phyloP scores from a whole-genome alignment of 2,113 vertebrate species.

The Xiphophorus couchianus region DNA sequence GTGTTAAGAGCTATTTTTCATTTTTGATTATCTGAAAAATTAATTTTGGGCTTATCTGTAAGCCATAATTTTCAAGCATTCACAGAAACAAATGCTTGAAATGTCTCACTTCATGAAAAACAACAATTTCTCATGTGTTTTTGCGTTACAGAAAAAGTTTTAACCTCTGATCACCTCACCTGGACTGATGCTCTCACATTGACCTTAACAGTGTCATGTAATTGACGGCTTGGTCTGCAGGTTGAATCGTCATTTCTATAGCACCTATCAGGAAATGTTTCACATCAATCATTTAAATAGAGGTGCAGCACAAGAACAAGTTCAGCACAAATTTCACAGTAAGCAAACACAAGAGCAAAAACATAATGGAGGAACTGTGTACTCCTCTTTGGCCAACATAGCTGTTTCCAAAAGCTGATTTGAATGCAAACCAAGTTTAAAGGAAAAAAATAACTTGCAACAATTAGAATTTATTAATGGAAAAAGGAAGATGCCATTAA shows the following conservation, averaged over 20 bases:
- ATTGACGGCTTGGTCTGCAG: not conserved
- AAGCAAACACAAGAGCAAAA: not conserved
- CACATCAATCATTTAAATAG: not conserved
- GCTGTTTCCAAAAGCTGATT: too few relatives aligned
- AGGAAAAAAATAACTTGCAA: too few relatives aligned
- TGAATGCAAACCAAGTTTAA: too few relatives aligned
- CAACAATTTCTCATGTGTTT: too few relatives aligned
- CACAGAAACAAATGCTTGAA: too few relatives aligned
- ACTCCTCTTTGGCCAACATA: not conserved
- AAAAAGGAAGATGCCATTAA: not conserved
- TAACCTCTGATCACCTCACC: conserved; percentile 45
- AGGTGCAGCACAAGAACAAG: not conserved
- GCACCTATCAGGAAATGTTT: conserved; percentile 54
- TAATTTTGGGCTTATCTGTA: too few relatives aligned
- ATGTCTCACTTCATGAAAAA: too few relatives aligned
- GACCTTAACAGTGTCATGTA: too few relatives aligned
- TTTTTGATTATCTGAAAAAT: too few relatives aligned
- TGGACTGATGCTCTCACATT: conserved; percentile 1
- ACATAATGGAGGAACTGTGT: not conserved
- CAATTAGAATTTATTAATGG: not conserved
- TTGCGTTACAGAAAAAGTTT: not conserved
- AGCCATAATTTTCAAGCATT: too few relatives aligned
- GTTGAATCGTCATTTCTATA: conserved; percentile 14
- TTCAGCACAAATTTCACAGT: not conserved
- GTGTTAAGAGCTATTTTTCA: too few relatives aligned